Conservation (phyloP, 2,797 vertebrate genomes). For the Enteromius fasciolatus region DNA sequence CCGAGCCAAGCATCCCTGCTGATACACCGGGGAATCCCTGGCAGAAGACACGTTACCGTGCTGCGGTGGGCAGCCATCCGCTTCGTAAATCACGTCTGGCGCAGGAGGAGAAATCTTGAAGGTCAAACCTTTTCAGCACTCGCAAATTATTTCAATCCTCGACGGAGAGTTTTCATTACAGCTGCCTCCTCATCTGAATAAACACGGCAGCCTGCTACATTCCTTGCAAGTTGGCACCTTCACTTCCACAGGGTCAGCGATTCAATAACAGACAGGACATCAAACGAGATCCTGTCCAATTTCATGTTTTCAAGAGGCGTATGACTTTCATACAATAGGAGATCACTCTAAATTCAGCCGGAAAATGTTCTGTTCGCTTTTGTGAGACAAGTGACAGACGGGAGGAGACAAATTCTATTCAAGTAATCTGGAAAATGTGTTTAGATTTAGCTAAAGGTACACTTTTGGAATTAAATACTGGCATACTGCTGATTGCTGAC, state of each 20-base stretch:
- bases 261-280: constrained; percentile 41
- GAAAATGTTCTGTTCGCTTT: constrained; percentile 18
- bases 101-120: constrained; percentile 46
- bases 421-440: neutral
- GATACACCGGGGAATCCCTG: constrained; percentile 52
- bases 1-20: constrained; percentile 34
- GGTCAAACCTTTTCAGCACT: constrained; percentile 56
- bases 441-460: constrained; percentile 6
- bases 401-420: neutral
- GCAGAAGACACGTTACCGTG: constrained; percentile 18
- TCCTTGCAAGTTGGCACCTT: constrained; percentile 38
- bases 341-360: neutral
- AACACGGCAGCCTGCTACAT: constrained; percentile 46
- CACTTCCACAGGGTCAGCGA: constrained; percentile 32
- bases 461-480: neutral
- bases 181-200: constrained; percentile 57
- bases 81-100: constrained; percentile 42
- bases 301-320: constrained; percentile 21
- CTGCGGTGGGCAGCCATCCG: constrained; percentile 9
- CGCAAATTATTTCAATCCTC: constrained; percentile 55
- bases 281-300: constrained; percentile 28
- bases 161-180: constrained; percentile 56
- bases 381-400: constrained; percentile 5
- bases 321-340: neutral
- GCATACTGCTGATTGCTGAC: neutral